Base-by-base conservation (phyloP, 2,797 vertebrate genomes). In the Squalus acanthias region DNA sequence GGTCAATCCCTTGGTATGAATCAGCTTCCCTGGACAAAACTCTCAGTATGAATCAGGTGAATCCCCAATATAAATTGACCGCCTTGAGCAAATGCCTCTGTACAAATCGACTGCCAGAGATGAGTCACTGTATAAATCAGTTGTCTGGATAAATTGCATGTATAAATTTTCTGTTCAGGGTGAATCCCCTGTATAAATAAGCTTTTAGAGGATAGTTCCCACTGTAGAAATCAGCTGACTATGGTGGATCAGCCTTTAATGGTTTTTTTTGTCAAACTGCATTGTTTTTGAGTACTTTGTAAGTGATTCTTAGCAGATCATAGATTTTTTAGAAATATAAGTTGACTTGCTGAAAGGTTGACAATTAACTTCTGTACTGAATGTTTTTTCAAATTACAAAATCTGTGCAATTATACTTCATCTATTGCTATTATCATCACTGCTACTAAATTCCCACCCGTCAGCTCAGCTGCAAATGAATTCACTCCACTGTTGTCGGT, bases 251-350 rank as follows among this genome's bases (percentile, higher is more conserved):
- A 57, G 53, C 53, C 53, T 46, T 67, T 93, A 93, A 93, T 93
- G 91, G 8, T 9, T 65, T 67, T 91, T 92, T 93, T 91, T 63
- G 57, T 33, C 63, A 93, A 93, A 67, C 60, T n/a, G n/a, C 33
- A 67, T 67, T n/a, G 89, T 22, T 93, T 67, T 88, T 93, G 63
- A 67, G 91, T 67, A 60, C 63, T 5, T 39, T n/a, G 17, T 67
- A 67, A 93, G 63, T 93, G 63, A 93, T 39, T 93, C 63, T 7
- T 39, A 67, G 6, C n/a, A n/a, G 33, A 93, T 67, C 91, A 93
- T 39, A 39, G 89, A 24, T 70, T 74, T 95, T 26, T 95, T 95
- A 95, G 50, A 95, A 85, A 93, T 67, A 24, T 70, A 95, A 95
- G 26, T 67, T 50, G 94, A 50, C 4, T 57, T 57, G 46, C 69